Evolutionary conservation across 2,888 invertebrate genomes (phyloP), one percentile per base, ranked within the genome.

Genomic region (Diaperis boleti): DNA sequence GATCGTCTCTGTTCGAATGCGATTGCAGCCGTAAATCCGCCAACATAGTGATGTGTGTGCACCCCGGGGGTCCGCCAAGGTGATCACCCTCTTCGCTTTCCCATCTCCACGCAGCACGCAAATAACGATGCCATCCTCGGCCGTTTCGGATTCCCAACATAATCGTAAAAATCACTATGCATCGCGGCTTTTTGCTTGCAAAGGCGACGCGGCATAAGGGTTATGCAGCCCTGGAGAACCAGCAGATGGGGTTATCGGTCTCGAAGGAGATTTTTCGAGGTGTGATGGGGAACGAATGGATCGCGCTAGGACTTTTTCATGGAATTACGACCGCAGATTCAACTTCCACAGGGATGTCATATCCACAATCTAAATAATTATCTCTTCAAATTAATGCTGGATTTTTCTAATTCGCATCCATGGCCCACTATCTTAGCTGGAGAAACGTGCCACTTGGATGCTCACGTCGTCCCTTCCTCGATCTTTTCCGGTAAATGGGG

Each of bases 241-340:
- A 75, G 79, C 82, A 83, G 84, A 85, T 85, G 84, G 85, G 85
- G 85, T 85, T 85, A 85, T 84, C 81, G 82, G 83, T 84, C 85
- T 84, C 85, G 68, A 77, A 79, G 84, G 85, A 72, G 76, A 78
- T 74, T 75, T 81, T 77, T 74, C 70, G 73, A 79, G 79, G 79
- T 80, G 78, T 77, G 79, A 79, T 79, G 78, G 77, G 76, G 76
- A 79, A 79, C 69, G 74, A 76, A 78, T 76, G 77, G 76, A 74
- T 76, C 71, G 74, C 64, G 74, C 66, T 56, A 72, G 72, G 70
- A 73, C 73, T 78, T 78, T 78, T 76, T 75, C 75, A 70, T 65
- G 74, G 71, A 74, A 74, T 77, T 78, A 76, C 75, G 73, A 72
- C 76, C 75, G 73, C 77, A 75, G 73, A 77, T 74, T 75, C 73